Conservation (phyloP, 1,140 invertebrate species). For the Aphelenchoides fujianensis region DNA sequence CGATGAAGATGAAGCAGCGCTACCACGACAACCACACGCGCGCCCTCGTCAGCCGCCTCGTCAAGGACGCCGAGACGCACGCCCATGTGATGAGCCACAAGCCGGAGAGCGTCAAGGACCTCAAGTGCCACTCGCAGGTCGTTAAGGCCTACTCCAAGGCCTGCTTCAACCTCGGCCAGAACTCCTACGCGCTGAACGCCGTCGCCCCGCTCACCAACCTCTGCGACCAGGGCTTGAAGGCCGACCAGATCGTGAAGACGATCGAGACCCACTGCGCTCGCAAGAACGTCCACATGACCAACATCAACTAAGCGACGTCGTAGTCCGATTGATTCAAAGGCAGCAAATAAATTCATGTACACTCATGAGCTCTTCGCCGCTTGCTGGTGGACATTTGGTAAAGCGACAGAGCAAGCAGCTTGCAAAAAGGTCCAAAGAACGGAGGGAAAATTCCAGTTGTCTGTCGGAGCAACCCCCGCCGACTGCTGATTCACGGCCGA, state of each 20-base stretch:
- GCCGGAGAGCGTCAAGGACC: background rate
- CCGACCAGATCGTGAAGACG: background rate
- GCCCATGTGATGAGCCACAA: background rate
- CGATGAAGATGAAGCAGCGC: background rate
- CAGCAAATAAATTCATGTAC: background rate
- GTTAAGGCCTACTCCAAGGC: background rate
- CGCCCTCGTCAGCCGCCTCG: background rate
- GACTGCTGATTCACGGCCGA: no score
- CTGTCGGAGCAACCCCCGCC: no score
- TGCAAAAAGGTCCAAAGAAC: background rate
- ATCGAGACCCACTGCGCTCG: background rate
- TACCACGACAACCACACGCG: background rate
- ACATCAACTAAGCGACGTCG: background rate
- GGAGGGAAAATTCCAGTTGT: background rate
- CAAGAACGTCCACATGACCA: background rate
- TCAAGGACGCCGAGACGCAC: background rate
- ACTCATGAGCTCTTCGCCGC: background rate
- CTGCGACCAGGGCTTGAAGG: background rate
- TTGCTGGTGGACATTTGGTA: background rate
- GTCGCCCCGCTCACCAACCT: background rate
- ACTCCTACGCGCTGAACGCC: constrained; percentile 8
- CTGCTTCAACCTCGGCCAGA: constrained; percentile 20
- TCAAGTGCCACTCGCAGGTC: constrained; percentile 11
- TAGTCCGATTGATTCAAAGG: background rate
- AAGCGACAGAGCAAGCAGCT: background rate